Percentiles rank a stretch among this genome's conserved stretches.
Evolutionary conservation across 2,113 vertebrate genomes (phyloP).

Genomic region (Sardina pilchardus): DNA sequence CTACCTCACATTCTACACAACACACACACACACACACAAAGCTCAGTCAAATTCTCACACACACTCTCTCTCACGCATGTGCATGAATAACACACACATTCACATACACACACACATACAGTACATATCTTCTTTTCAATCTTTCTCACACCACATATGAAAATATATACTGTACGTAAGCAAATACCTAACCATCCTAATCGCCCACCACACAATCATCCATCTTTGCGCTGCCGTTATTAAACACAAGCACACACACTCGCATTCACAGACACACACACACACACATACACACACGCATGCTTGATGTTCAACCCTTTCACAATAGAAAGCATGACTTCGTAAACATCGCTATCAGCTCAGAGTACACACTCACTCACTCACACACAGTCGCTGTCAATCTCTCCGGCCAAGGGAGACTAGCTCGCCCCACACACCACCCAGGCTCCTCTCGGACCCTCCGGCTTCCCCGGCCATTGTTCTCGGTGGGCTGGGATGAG

Average conservation of each 20-base stretch:
- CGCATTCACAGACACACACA: slow-evolving; percentile 20
- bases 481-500: slow-evolving; percentile 4
- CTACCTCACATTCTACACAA: too few relatives aligned
- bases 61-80: background rate
- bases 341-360: too few relatives aligned
- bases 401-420: background rate
- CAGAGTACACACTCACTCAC: background rate
- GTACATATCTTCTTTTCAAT: background rate
- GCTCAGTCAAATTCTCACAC: too few relatives aligned
- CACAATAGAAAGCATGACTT: too few relatives aligned
- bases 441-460: background rate
- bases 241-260: background rate
- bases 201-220: background rate
- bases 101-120: background rate
- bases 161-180: background rate
- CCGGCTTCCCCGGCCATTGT: slow-evolving; percentile 18
- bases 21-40: too few relatives aligned
- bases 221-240: background rate
- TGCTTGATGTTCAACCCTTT: background rate
- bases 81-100: too few relatives aligned
- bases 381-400: background rate
- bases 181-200: background rate
- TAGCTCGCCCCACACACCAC: too few relatives aligned
- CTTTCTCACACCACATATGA: background rate
- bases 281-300: slow-evolving; percentile 20